Evolutionary conservation across 2,113 vertebrate species (phyloP).

Genomic region (Lamprotornis superbus): DNA sequence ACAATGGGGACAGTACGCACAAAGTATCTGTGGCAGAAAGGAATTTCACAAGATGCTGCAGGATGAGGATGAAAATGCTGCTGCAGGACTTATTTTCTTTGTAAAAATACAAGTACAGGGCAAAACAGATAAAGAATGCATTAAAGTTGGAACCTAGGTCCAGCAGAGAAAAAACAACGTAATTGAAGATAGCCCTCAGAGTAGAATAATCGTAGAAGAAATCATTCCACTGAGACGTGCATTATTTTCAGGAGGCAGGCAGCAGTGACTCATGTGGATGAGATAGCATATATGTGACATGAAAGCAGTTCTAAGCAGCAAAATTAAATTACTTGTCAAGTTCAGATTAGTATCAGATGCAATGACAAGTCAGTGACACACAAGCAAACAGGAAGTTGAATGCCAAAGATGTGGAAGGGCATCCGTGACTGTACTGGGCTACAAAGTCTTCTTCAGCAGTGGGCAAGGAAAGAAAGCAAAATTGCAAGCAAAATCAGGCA

Average conservation of each 20-base stretch:
- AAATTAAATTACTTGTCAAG: not conserved
- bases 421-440: not conserved
- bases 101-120: not conserved
- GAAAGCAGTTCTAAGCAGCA: constrained; percentile 6
- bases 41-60: not conserved
- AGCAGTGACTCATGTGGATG: not conserved
- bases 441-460: not conserved
- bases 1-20: not conserved
- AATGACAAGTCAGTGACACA: not conserved
- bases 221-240: not conserved
- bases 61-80: not conserved
- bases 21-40: not conserved
- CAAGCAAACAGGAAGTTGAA: not conserved
- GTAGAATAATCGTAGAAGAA: not conserved
- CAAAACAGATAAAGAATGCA: not conserved
- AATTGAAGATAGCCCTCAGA: not conserved
- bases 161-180: not conserved
- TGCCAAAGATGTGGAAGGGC: not conserved
- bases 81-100: not conserved
- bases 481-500: not conserved
- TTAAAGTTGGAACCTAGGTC: not conserved
- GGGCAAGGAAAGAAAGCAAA: not conserved
- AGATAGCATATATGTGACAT: constrained; percentile 23
- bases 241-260: not conserved
- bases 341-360: constrained; percentile 1